Evolutionary conservation across 2,797 vertebrate genomes (phyloP).

Genomic region (Novumbra hubbsi): DNA sequence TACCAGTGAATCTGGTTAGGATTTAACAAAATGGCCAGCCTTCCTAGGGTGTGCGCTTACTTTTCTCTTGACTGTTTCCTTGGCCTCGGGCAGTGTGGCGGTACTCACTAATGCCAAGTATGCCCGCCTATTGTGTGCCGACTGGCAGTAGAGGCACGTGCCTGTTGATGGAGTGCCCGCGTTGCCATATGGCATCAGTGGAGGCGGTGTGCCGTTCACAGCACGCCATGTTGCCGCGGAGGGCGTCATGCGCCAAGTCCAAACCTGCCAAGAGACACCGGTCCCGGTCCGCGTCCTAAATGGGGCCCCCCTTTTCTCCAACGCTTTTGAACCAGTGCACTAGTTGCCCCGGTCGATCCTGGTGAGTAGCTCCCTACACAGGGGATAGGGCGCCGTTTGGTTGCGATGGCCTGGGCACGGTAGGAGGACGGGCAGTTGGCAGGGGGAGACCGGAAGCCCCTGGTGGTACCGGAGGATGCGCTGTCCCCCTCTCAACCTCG

Average conservation of each 20-base stretch:
- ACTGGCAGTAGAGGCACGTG: no score
- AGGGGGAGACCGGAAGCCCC: constrained; percentile 68
- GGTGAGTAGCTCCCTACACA: neutral
- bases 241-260: neutral
- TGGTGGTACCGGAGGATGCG: constrained; percentile 69
- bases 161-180: neutral
- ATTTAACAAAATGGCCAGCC: no score
- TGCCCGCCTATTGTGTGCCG: no score
- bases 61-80: no score
- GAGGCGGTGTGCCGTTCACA: constrained; percentile 58
- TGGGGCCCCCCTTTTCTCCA: no score
- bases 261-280: neutral
- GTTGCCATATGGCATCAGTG: constrained; percentile 64
- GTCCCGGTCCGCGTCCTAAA: no score
- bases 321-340: no score
- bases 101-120: no score
- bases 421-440: constrained; percentile 65
- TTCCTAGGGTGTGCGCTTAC: no score
- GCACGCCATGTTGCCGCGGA: constrained; percentile 49
- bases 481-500: constrained; percentile 34
- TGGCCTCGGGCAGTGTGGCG: no score
- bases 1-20: constrained; percentile 9
- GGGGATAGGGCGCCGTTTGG: neutral
- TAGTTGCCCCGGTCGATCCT: neutral
- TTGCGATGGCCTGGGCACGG: constrained; percentile 27